A percentile compares a stretch with the other conserved stretches of the same genome.
Conservation (phyloP, 1,140 invertebrate genomes). For the Platyscapa corneri region DNA sequence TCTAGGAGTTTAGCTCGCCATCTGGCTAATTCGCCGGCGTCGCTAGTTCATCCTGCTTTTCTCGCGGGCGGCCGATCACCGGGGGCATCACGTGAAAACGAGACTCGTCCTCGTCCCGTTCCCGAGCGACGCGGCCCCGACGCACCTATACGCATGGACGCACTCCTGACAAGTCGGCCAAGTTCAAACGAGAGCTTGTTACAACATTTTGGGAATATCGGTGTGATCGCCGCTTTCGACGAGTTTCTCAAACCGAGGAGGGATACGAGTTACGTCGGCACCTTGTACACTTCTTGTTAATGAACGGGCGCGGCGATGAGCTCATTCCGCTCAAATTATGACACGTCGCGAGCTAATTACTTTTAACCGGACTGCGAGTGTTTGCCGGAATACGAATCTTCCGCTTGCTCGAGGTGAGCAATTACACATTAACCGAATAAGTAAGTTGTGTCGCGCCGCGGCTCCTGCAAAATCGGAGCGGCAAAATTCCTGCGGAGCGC, state of each 20-base stretch:
- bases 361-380: neutral
- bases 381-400: neutral
- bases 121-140: neutral
- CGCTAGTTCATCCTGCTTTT: neutral
- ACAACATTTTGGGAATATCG: neutral
- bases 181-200: neutral
- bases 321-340: neutral
- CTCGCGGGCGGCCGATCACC: neutral
- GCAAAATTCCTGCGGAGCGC: too few relatives aligned
- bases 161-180: conserved; percentile 23
- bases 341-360: neutral
- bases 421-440: neutral
- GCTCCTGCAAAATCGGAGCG: neutral
- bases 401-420: neutral
- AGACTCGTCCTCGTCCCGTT: neutral
- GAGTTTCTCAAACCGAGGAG: neutral
- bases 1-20: conserved; percentile 57
- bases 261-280: neutral
- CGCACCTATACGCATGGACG: neutral
- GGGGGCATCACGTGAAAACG: neutral
- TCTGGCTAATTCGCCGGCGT: conserved; percentile 50
- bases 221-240: neutral
- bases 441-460: neutral
- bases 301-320: neutral
- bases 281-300: neutral